Conservation (phyloP, 2,888 invertebrate species). For the Apamea anceps region DNA sequence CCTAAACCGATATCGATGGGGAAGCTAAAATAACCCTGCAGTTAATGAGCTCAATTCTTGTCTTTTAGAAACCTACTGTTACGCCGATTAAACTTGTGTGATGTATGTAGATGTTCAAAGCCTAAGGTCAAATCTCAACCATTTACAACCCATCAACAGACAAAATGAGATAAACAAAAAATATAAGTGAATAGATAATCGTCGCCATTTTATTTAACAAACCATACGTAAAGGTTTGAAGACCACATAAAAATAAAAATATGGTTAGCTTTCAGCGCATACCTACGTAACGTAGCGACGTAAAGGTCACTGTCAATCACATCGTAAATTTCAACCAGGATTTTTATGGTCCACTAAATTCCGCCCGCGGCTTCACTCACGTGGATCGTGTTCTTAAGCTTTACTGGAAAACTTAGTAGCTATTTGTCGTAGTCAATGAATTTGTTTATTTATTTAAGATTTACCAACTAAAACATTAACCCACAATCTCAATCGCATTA, state of each 20-base stretch:
- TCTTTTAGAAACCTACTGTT: neutral
- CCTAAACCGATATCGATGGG: too few species aligned
- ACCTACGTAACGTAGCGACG: constrained; percentile 40
- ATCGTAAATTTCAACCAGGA: constrained; percentile 68
- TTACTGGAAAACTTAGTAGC: neutral
- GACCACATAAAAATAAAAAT: constrained; percentile 59
- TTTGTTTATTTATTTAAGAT: neutral
- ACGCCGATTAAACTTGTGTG: neutral
- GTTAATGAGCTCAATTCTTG: neutral
- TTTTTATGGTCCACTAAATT: constrained; percentile 66
- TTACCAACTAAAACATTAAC: neutral
- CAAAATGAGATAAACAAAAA: neutral
- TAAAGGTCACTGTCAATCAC: constrained; percentile 77
- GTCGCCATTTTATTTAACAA: constrained; percentile 52
- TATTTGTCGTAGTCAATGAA: neutral
- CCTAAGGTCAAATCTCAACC: neutral
- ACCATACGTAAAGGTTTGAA: constrained; percentile 47
- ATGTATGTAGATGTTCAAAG: neutral
- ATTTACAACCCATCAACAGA: neutral
- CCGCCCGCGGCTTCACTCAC: neutral
- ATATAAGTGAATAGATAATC: constrained; percentile 1
- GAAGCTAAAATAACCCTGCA: too few species aligned
- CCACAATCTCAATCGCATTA: neutral
- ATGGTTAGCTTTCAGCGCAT: constrained; percentile 58
- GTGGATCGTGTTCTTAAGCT: neutral